Base-by-base conservation (phyloP, 2,888 invertebrate genomes). In the Philereme transversata region DNA sequence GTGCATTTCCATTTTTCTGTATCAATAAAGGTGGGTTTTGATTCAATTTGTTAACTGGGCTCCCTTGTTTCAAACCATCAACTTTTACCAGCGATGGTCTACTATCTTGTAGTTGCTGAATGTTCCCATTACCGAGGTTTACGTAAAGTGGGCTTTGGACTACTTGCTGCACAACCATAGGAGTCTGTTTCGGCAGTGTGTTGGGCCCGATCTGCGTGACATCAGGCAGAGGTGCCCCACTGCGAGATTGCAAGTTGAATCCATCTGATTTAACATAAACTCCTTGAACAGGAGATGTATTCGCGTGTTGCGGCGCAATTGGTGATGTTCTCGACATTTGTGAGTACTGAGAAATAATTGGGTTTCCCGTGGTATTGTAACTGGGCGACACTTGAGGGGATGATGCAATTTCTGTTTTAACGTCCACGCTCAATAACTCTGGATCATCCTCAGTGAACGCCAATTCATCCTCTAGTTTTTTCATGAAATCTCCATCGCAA, bases 401-500 rank as follows among this genome's bases (percentile, higher is more conserved):
- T 64, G 81, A 72, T 67, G 78, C 72, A 66, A 74, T 68, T 69
- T 86, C 86, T 40, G 75, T 57, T 74, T 84, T 84, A 8, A 83
- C 83, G 52, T 91, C 89, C 51, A 88, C 73, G 67, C 76, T 86
- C 36, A 89, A 76, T 43, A 87, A 57, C 11, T 78, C 79, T 9
- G 82, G 70, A 45, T 89, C 87, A 68, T 82, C 81, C 36, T 90
- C 89, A 0, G 80, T 83, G 35, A 82, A 74, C n/a, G 86, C 70
- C 43, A 92, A 72, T 61, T 93, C 92, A 64, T 90, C 86, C 68
- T 92, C 92, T n/a, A 92, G 74, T 62, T 88, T 89, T 60, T 81
- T 93, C 86, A 95, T 91, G 66, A 95, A 91, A 77, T 95, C 95
- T 67, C 88, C 94, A 83, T 95, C 95, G 77, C 94, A 95, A 66